Conservation (phyloP, 2,113 vertebrate genomes). For the Forbesichthys agassizii region DNA sequence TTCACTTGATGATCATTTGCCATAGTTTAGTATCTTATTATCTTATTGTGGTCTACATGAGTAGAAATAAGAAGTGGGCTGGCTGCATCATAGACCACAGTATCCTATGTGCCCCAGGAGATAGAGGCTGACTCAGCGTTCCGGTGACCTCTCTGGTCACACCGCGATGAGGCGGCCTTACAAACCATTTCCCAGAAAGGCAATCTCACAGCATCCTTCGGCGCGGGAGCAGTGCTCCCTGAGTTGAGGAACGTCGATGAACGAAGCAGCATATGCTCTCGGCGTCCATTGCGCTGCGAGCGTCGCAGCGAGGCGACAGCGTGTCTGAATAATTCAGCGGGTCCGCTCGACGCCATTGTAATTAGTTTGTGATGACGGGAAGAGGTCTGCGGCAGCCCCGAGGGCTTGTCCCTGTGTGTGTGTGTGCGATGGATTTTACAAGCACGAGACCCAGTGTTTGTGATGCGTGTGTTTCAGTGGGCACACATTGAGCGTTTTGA, state of each 20-base stretch:
- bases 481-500: too few relatives aligned
- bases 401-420: background rate
- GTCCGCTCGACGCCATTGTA: slow-evolving; percentile 41
- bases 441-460: too few relatives aligned
- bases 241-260: slow-evolving; percentile 17
- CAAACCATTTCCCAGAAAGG: background rate
- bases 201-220: background rate
- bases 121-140: slow-evolving; percentile 50
- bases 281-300: slow-evolving; percentile 6
- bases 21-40: too few relatives aligned
- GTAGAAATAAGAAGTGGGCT: background rate
- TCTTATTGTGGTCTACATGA: too few relatives aligned
- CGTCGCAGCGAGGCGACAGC: slow-evolving; percentile 11
- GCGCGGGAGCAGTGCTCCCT: slow-evolving; percentile 22
- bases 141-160: slow-evolving; percentile 43
- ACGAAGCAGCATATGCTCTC: slow-evolving; percentile 19
- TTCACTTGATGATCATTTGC: too few relatives aligned
- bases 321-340: slow-evolving; percentile 57
- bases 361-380: slow-evolving; percentile 52
- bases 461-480: too few relatives aligned
- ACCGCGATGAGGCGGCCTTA: slow-evolving; percentile 24
- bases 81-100: slow-evolving; percentile 21
- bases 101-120: slow-evolving; percentile 13
- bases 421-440: background rate
- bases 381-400: slow-evolving; percentile 29